A percentile compares a stretch with the other conserved stretches of the same genome.
Evolutionary conservation across 2,113 vertebrate genomes (phyloP).

Genomic region (Lates calcarifer): DNA sequence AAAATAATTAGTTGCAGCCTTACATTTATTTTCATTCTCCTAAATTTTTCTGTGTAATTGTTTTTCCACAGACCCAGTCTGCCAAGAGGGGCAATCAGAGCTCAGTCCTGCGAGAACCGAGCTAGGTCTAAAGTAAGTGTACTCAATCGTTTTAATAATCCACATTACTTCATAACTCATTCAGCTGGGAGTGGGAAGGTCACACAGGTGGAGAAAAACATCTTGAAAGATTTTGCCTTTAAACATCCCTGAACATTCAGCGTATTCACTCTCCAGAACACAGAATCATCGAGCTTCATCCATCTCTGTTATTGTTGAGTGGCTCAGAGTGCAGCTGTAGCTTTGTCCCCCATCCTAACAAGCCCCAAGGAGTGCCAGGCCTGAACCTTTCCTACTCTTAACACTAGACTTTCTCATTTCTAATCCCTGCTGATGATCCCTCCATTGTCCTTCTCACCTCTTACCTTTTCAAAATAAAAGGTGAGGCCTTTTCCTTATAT

Average conservation of each 20-base stretch:
- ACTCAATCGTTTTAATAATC: conserved; percentile 20
- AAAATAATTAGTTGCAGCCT: neutral
- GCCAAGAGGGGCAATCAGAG: conserved; percentile 80
- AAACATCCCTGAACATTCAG: conserved; percentile 59
- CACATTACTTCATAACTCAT: conserved; percentile 4
- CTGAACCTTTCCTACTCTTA: conserved; percentile 58
- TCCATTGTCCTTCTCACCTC: conserved; percentile 20
- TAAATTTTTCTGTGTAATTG: neutral
- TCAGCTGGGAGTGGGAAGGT: conserved; percentile 18
- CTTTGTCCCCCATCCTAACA: conserved; percentile 69
- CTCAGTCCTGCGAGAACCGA: conserved; percentile 80
- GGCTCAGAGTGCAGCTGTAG: conserved; percentile 65
- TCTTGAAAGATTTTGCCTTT: conserved; percentile 2
- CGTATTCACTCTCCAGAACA: conserved; percentile 66
- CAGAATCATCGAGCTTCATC: conserved; percentile 37
- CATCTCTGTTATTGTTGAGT: conserved; percentile 69
- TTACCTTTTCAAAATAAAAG: conserved; percentile 53
- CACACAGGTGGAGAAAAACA: conserved; percentile 39
- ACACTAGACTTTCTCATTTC: conserved; percentile 52
- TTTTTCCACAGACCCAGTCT: conserved; percentile 57
- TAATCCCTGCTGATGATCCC: conserved; percentile 49
- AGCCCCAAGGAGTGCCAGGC: conserved; percentile 69
- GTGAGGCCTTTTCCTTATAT: conserved; percentile 57
- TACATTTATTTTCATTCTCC: neutral
- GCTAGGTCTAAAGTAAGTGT: conserved; percentile 82